Percentiles rank a stretch among this genome's conserved stretches.
Evolutionary conservation across 1,140 invertebrate species (phyloP).

Genomic region (Fopius arisanus): DNA sequence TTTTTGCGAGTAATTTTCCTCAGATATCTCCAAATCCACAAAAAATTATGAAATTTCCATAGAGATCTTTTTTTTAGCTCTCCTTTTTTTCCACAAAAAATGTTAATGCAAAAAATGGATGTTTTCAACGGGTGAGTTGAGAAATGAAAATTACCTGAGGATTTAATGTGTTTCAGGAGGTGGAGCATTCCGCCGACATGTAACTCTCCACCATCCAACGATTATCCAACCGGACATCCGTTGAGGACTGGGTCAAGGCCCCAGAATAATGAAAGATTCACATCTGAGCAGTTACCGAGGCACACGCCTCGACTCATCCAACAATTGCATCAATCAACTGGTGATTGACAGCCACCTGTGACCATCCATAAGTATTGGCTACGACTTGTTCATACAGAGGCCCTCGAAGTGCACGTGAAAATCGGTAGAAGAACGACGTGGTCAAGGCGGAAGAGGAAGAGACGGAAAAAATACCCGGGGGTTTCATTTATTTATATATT

Average conservation of each 20-base stretch:
- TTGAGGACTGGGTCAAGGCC: not conserved
- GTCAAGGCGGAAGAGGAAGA: conserved; percentile 16
- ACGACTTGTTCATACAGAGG: not conserved
- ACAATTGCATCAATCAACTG: not conserved
- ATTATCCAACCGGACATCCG: not conserved
- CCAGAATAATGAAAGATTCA: not conserved
- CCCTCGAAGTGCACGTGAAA: not conserved
- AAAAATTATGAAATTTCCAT: no score
- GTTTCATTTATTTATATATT: not conserved
- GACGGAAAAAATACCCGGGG: conserved; percentile 24
- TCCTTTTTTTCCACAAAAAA: no score
- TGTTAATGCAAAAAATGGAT: no score
- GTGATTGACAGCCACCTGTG: conserved; percentile 7
- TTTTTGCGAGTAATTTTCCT: no score
- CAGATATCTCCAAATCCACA: no score
- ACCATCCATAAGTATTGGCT: not conserved
- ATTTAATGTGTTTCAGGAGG: not conserved
- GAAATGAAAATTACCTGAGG: no score
- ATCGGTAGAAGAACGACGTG: conserved; percentile 25
- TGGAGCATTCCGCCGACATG: not conserved
- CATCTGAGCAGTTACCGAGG: not conserved
- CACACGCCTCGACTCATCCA: not conserved
- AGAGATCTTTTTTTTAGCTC: no score
- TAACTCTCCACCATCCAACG: not conserved
- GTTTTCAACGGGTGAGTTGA: no score